Conservation (phyloP, 1,140 invertebrate genomes). For the Vanessa tameamea region DNA sequence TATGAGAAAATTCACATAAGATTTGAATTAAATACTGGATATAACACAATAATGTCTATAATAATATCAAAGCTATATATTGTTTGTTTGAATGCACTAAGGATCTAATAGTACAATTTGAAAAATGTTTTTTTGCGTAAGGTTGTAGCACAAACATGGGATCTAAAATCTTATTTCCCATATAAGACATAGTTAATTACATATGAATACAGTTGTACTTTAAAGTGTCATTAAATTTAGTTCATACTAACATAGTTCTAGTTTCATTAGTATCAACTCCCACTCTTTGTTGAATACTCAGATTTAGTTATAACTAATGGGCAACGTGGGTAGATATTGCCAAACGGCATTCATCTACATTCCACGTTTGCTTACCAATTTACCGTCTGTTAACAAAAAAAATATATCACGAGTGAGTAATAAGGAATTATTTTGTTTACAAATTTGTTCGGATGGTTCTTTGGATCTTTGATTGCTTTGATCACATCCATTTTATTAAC, state of each 20-base stretch:
- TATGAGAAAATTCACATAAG: too few species aligned
- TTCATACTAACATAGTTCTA: not conserved
- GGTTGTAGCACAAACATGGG: too few species aligned
- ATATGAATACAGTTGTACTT: not conserved
- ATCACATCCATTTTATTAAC: constrained; percentile 8
- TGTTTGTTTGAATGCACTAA: too few species aligned
- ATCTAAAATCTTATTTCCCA: not conserved
- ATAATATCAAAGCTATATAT: too few species aligned
- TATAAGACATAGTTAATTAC: too few species aligned
- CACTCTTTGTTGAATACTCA: not conserved
- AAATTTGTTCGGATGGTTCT: constrained; percentile 16
- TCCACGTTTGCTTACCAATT: constrained; percentile 33
- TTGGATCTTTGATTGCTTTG: constrained; percentile 2
- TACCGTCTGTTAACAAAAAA: constrained; percentile 39
- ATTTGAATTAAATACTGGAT: too few species aligned
- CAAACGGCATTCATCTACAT: constrained; percentile 20
- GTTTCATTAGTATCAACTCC: not conserved
- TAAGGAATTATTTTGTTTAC: constrained; percentile 35
- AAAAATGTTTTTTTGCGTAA: too few species aligned
- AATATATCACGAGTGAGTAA: constrained; percentile 35
- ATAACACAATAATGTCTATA: too few species aligned
- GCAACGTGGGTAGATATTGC: constrained; percentile 22
- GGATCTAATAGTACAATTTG: too few species aligned
- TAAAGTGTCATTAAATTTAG: not conserved
- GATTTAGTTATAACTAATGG: constrained; percentile 26